Evolutionary conservation across 1,140 invertebrate genomes (phyloP), one percentile per base, ranked within the genome.

Genomic region (Paralvinella palmiformis): DNA sequence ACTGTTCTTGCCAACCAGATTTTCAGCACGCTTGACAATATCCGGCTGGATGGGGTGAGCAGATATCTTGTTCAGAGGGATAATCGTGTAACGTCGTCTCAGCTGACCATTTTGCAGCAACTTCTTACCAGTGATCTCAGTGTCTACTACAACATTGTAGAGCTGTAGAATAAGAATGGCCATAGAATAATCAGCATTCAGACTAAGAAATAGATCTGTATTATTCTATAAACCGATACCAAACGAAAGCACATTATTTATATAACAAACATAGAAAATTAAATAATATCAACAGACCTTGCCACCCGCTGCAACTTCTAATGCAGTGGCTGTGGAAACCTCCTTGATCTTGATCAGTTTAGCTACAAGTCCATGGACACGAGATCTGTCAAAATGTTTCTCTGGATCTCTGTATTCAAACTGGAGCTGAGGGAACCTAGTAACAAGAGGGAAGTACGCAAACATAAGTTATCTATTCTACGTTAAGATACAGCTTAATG

Each of bases 1-100:
- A 75, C 94, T 93, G 41, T 91, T 87, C 35, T 83, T 73, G 17
- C 79, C 80, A 64, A 79, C 89, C 69, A 94, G 80, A 36, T 84
- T 78, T 79, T 94, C 84, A 6, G 93, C 93, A 35, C 84, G 77
- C 31, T 82, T 76, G 4, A 95, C 74, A 1, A 83, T 85, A 45
- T 82, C 72, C 0, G 77, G 69, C 72, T 87, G 85, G 62, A 94
- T 88, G 52, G 78, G 69, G 65, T 81, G 78, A 0, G 85, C 85
- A 55, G 80, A 74, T 48, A 97, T 92, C 84, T 94, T 92, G 82
- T 96, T 96, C 50, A 98, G 83, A n/a, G 96, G 95, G 59, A 97
- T 89, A 72, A 87, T 80, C 2, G 93, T 97, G 27, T 88, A 87
- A 56, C 93, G 84, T 53, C 85, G 81, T 74, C 88, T 86, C 37